Evolutionary conservation across 2,113 vertebrate genomes (phyloP), one percentile per base, ranked within the genome.

Genomic region (Neopipo cinnamomea): DNA sequence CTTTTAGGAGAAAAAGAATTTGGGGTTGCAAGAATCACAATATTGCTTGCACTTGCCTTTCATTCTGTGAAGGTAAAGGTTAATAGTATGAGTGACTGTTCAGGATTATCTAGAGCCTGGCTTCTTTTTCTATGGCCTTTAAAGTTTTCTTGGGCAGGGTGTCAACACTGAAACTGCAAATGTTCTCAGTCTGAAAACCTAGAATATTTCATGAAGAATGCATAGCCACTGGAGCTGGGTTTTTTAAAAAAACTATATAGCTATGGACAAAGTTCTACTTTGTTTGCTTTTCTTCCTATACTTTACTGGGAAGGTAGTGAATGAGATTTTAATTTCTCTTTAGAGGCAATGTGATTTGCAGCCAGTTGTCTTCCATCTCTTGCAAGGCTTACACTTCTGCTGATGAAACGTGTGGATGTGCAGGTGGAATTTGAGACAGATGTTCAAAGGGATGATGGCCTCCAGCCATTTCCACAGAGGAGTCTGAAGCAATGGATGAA

Each of bases 221-320:
- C 2, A 7, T 3, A 66, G 6, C 4, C 10, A 22, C 3, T 31
- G 24, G 8, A 35, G 2, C 1, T 72, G 31, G 11, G 5, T 19
- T 41, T 19, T 2, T 8, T 14, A 7, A 4, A 14, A 49, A 49
- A 73, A 31, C 8, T 21, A 1, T 59, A 52, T 16, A 53, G 5
- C 13, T 61, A 11, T n/a, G 37, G 17, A 30, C 14, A 73, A 37
- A 17, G 68, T 76, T 76, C 86, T 53, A 44, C 14, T 53, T 42
- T 22, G 1, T 39, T 68, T 58, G 4, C 0, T 85, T 78, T 76
- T 65, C 33, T 80, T 61, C n/a, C 23, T 65, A 4, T 33, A 27
- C 11, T 42, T 84, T 68, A 41, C 33, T 33, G 15, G n/a, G 33
- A 73, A 87, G 17, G 17, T 15, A 70, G 18, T 31, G 27, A 66